These are phyloP conservation scores for Tychaedon coryphoeus DNA, from an alignment of 2,113 vertebrate genomes.

Conservation along the genomic window DNA sequence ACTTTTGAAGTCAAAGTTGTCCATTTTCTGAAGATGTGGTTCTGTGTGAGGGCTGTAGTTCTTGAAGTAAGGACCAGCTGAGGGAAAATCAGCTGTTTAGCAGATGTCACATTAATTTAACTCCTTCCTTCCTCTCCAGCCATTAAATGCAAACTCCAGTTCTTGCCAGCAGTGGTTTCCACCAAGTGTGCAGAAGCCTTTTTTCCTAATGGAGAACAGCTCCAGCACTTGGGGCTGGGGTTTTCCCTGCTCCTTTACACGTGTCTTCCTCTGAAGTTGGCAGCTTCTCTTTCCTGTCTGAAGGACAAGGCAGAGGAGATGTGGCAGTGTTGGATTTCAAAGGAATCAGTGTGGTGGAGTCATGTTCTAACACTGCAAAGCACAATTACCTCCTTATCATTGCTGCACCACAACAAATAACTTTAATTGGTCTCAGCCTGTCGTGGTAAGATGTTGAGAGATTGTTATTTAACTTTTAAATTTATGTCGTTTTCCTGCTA, in stretches of 20 bases:
- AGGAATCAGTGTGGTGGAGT: accelerated
- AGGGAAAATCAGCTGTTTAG: background rate
- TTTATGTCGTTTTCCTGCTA: background rate
- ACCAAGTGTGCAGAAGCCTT: background rate
- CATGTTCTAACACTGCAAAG: background rate
- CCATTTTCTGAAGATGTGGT: background rate
- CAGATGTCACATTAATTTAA: background rate
- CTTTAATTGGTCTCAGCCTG: background rate
- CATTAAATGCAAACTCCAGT: background rate
- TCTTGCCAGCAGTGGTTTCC: background rate
- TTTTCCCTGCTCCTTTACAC: background rate
- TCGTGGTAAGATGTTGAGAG: background rate
- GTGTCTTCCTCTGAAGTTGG: background rate
- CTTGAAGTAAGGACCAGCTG: background rate
- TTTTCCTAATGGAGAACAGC: background rate
- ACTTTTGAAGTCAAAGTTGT: background rate
- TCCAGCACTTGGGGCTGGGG: background rate
- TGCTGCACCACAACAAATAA: background rate
- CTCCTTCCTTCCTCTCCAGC: background rate
- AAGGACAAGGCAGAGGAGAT: background rate
- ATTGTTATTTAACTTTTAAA: background rate
- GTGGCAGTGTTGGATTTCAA: background rate
- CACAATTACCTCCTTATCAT: background rate
- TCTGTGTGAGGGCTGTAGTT: background rate
- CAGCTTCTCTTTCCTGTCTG: background rate